phyloP scores from a whole-genome alignment of 2,888 invertebrate species.

The Tachystola acroxantha region DNA sequence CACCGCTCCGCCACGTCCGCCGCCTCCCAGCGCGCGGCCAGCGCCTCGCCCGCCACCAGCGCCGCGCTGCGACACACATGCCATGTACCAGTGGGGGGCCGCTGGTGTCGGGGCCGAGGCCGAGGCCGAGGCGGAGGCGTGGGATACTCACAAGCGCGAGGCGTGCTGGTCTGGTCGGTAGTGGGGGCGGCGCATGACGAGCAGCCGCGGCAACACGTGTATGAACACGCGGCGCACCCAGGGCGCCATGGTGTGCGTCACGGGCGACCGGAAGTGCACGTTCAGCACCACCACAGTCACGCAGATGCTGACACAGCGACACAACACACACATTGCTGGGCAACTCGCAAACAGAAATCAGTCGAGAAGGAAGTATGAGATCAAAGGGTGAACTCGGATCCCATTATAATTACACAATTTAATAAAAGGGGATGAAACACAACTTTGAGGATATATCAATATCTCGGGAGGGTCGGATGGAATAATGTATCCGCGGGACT shows the following conservation, averaged over 20 bases:
- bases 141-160: slow-evolving; percentile 62
- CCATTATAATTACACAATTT: no score
- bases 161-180: slow-evolving; percentile 80
- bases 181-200: slow-evolving; percentile 93
- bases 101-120: neutral
- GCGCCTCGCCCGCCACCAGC: slow-evolving; percentile 30
- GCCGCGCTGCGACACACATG: slow-evolving; percentile 38
- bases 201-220: slow-evolving; percentile 94
- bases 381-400: no score
- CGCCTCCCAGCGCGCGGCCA: slow-evolving; percentile 25
- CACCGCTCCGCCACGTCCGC: slow-evolving; percentile 52
- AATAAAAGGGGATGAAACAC: no score
- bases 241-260: slow-evolving; percentile 98
- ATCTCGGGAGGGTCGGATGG: neutral
- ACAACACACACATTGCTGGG: neutral
- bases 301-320: slow-evolving; percentile 83
- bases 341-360: no score
- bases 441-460: no score
- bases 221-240: slow-evolving; percentile 98
- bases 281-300: slow-evolving; percentile 97
- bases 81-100: no score
- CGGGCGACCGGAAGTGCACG: slow-evolving; percentile 98
- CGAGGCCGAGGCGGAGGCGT: neutral
- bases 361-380: no score
- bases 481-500: neutral